Conservation (phyloP, 2,113 vertebrate species). For the Rhabdornis inornatus region DNA sequence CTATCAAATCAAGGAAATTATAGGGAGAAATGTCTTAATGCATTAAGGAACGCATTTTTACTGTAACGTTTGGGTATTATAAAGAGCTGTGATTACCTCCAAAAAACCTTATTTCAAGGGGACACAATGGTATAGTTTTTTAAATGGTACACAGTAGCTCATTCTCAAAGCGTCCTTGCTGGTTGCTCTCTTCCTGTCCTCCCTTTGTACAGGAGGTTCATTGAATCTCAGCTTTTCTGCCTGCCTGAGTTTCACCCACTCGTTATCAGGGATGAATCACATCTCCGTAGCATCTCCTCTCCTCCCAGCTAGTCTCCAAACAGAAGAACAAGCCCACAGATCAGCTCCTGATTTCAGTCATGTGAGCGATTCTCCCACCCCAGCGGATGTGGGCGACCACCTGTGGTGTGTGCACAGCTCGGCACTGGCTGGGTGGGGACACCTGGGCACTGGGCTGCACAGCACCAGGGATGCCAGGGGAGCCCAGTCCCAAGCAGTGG, state of each 20-base stretch:
- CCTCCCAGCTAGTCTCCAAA: conserved; percentile 26
- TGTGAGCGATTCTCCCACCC: neutral
- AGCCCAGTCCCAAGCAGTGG: neutral
- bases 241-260: conserved; percentile 30
- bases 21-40: neutral
- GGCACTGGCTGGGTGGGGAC: neutral
- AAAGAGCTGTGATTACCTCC: neutral
- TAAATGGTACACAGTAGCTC: neutral
- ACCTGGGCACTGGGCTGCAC: neutral
- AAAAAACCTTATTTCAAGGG: neutral
- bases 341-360: conserved; percentile 16
- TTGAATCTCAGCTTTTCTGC: conserved; percentile 46
- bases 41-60: neutral
- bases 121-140: neutral
- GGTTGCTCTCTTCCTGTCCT: neutral
- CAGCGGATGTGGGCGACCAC: neutral
- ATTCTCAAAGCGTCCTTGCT: neutral
- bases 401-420: neutral
- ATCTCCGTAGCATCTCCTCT: conserved; percentile 4
- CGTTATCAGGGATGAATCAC: conserved; percentile 41
- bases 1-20: neutral
- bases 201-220: neutral
- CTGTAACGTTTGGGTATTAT: neutral
- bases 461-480: neutral
- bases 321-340: conserved; percentile 32